phyloP scores from a whole-genome alignment of 2,888 invertebrate species.

The Quadroppia sp. region DNA sequence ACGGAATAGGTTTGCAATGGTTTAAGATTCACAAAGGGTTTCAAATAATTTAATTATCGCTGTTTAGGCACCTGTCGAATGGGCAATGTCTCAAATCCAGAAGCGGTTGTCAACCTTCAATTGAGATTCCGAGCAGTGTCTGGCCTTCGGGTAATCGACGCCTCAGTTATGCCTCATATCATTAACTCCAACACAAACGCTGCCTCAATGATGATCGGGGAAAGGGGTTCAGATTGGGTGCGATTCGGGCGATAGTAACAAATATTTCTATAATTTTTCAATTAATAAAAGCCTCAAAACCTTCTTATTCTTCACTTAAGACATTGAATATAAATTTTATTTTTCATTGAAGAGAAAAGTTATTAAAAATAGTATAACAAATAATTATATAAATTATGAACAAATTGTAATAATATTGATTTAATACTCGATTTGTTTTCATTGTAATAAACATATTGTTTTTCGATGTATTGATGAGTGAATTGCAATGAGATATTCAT shows the following conservation, averaged over 20 bases:
- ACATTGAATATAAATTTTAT: no score
- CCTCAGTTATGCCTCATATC: conserved; percentile 40
- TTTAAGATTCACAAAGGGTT: not conserved
- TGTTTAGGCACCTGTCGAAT: conserved; percentile 36
- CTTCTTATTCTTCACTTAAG: no score
- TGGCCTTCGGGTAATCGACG: conserved; percentile 38
- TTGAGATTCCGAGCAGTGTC: conserved; percentile 31
- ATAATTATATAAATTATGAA: conserved; percentile 3
- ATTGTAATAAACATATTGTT: not conserved
- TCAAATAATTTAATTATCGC: not conserved
- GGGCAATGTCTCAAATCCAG: conserved; percentile 13
- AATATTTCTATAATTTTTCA: no score
- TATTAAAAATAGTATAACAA: not conserved
- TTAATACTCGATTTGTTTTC: not conserved
- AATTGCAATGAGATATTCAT: not conserved
- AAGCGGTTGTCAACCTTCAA: conserved; percentile 28
- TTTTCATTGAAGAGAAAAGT: no score
- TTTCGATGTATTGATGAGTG: not conserved
- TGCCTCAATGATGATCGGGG: conserved; percentile 37
- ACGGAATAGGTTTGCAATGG: not conserved
- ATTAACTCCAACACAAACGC: conserved; percentile 38
- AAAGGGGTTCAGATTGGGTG: no score
- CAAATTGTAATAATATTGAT: not conserved
- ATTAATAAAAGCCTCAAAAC: no score
- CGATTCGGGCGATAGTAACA: no score